Conservation (phyloP, 2,113 vertebrate species). For the Nothocercus julius region DNA sequence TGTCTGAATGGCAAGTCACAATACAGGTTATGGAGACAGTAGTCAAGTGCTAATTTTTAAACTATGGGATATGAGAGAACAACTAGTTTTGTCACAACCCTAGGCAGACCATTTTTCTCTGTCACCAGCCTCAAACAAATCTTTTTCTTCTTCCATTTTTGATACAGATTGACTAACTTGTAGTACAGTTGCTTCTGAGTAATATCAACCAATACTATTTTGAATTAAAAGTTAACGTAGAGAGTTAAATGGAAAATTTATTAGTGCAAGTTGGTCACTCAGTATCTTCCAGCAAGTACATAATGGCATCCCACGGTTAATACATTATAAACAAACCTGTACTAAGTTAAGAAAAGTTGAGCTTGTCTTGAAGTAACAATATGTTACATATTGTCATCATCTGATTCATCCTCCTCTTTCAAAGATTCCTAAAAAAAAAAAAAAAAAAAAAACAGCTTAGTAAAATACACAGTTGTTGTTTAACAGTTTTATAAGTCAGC, state of each 20-base stretch:
- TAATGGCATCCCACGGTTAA: slow-evolving; percentile 27
- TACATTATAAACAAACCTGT: slow-evolving; percentile 46
- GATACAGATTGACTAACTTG: not conserved
- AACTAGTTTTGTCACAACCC: not conserved
- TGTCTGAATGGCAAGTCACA: not conserved
- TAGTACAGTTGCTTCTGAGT: not conserved
- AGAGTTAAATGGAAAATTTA: slow-evolving; percentile 69
- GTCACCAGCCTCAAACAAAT: not conserved
- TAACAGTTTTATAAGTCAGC: not conserved
- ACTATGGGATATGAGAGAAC: not conserved
- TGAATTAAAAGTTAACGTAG: slow-evolving; percentile 33
- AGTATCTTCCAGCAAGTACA: slow-evolving; percentile 44
- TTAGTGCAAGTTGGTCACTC: slow-evolving; percentile 77
- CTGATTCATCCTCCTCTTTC: slow-evolving; percentile 98
- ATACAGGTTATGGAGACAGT: not conserved
- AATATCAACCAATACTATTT: not conserved
- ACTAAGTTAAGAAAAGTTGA: slow-evolving; percentile 59
- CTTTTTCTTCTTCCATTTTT: not conserved
- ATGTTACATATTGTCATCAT: slow-evolving; percentile 97
- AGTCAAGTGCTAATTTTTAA: not conserved
- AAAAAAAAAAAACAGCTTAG: not conserved
- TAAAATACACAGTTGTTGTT: not conserved
- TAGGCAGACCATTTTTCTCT: not conserved
- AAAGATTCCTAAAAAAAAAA: slow-evolving; percentile 89
- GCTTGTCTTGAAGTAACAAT: slow-evolving; percentile 60